Conservation (phyloP, 2,888 invertebrate species). For the Saturnia pavonia region DNA sequence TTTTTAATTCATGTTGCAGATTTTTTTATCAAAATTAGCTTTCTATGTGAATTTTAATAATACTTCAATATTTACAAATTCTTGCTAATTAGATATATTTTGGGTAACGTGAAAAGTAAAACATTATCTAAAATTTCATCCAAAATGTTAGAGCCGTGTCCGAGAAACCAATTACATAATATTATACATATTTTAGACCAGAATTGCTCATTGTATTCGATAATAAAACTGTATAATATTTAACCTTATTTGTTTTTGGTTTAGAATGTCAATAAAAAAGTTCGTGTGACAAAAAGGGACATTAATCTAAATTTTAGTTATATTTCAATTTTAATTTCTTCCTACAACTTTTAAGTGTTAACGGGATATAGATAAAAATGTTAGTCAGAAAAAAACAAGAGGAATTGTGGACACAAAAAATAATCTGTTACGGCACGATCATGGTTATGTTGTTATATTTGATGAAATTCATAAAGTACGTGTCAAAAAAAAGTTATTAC, state of each 20-base stretch:
- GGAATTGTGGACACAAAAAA: constrained; percentile 36
- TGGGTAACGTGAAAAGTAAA: no score
- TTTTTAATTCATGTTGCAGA: no score
- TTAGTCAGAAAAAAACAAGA: constrained; percentile 47
- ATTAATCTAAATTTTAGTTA: constrained; percentile 26
- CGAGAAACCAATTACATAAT: no score
- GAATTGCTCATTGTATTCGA: no score
- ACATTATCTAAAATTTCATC: no score
- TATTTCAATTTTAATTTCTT: not conserved
- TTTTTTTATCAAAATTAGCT: no score
- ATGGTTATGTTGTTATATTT: constrained; percentile 44
- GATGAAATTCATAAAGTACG: constrained; percentile 42
- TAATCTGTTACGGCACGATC: constrained; percentile 43
- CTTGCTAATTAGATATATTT: no score
- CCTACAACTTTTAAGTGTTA: not conserved
- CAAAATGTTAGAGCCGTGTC: no score
- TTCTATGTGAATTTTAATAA: no score
- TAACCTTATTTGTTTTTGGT: not conserved
- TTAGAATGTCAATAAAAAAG: not conserved
- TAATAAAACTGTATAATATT: not conserved
- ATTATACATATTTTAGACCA: no score
- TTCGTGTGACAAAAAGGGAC: constrained; percentile 13
- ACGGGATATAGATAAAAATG: constrained; percentile 40
- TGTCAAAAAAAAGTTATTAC: constrained; percentile 27
- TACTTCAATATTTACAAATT: no score